A percentile compares a stretch with the other conserved stretches of the same genome.
phyloP scores from a whole-genome alignment of 2,113 vertebrate species.

The Chroicocephalus ridibundus region DNA sequence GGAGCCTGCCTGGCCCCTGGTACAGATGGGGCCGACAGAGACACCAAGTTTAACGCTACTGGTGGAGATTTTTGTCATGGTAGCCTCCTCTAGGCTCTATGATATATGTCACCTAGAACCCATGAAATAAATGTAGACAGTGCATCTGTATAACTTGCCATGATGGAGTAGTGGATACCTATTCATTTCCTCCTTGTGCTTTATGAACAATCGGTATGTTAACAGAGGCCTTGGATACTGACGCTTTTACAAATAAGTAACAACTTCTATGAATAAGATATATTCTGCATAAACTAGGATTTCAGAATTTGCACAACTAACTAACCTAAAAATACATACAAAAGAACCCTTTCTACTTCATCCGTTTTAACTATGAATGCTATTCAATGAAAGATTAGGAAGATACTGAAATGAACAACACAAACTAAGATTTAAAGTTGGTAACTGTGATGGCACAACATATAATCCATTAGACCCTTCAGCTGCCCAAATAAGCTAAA shows the following conservation, averaged over 20 bases:
- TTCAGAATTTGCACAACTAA: not conserved
- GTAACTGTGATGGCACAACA: not conserved
- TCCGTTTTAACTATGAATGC: not conserved
- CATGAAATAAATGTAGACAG: not conserved
- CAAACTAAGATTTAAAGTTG: not conserved
- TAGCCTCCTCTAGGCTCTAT: not conserved
- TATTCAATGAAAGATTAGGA: not conserved
- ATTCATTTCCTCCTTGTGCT: not conserved
- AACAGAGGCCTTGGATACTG: not conserved
- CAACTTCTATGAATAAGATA: not conserved
- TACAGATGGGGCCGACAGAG: not conserved
- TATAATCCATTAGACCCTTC: not conserved
- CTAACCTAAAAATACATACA: not conserved
- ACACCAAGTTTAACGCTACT: not conserved
- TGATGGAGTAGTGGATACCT: not conserved
- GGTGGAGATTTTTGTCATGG: not conserved
- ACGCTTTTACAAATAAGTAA: not conserved
- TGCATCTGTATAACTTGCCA: not conserved
- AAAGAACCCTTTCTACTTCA: not conserved
- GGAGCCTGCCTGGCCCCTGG: not conserved
- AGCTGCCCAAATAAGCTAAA: not conserved
- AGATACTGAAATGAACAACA: not conserved
- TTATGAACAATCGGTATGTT: not conserved
- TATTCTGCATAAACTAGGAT: not conserved
- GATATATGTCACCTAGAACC: accelerated